Base-by-base conservation (phyloP, 2,888 invertebrate species). In the Cremastinae sp. region DNA sequence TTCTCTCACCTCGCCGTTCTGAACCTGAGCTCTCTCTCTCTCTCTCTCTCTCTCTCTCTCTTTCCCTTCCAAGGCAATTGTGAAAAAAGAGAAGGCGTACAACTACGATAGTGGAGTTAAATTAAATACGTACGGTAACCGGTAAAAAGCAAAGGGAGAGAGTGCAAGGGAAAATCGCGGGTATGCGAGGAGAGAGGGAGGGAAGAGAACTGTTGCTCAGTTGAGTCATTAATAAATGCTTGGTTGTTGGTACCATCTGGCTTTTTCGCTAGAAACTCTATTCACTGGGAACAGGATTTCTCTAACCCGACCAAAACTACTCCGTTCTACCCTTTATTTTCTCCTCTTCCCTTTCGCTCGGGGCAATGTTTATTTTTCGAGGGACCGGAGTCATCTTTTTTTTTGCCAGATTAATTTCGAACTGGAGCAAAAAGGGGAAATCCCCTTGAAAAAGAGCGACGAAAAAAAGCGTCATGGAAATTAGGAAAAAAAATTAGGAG, bases 161-260 rank as follows among this genome's bases (percentile, higher is more conserved):
- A 14, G 59, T 28, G 59, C 22, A 49, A 37, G 43, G 20, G 62
- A 43, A 43, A 53, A 45, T 14, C 28, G 18, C 37, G 64, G 28
- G 14, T 3, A 35, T 35, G 35, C 16, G 2, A 43, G 1, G 39
- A 47, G 66, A 47, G 68, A 8, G 47, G 49, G 66, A 49, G 58
- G 35, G 37, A 12, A 51, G 51, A 51, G 47, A 51, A 64, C 62
- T 59, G 73, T 65, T 76, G 64, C 76, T 73, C 73, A 73, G 73
- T 73, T 55, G 49, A 65, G 76, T 73, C 73, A 76, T 76, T 76
- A 76, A 76, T 76, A 76, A 76, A 76, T 73, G 76, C 73, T 73
- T 12, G 69, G 59, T 65, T 76, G 69, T 76, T 69, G 76, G 73
- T 61, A 76, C 69, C 76, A 76, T 69, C 76, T 76, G 76, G 76